These are phyloP conservation scores for Cephus spinipes DNA, from an alignment of 2,888 invertebrate genomes.

Conservation along the genomic window DNA sequence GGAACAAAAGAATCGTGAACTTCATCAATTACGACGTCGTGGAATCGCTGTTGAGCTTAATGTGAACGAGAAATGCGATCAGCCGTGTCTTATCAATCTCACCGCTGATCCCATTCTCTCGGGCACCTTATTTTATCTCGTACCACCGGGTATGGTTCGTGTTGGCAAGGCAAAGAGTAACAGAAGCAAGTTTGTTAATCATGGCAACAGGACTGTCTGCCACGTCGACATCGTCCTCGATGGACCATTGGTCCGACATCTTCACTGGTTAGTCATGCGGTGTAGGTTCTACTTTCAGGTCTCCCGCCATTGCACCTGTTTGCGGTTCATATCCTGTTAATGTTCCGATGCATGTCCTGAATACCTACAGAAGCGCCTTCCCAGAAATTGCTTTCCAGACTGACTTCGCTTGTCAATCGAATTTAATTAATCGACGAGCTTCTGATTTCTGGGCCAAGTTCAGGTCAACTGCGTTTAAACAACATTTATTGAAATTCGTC, in stretches of 20 bases:
- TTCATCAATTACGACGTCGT: slow-evolving; percentile 69
- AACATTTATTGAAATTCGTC: not conserved
- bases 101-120: slow-evolving; percentile 75
- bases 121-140: slow-evolving; percentile 70
- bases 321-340: not conserved
- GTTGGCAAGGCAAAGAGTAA: slow-evolving; percentile 60
- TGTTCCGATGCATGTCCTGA: slow-evolving; percentile 2
- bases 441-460: not conserved
- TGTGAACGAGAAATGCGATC: slow-evolving; percentile 59
- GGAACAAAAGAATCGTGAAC: slow-evolving; percentile 67
- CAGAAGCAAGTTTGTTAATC: slow-evolving; percentile 6
- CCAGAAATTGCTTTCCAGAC: not conserved
- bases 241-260: slow-evolving; percentile 72
- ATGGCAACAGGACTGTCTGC: slow-evolving; percentile 41
- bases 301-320: slow-evolving; percentile 1
- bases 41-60: slow-evolving; percentile 71
- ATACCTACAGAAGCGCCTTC: not conserved
- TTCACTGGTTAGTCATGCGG: slow-evolving; percentile 71
- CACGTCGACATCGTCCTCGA: slow-evolving; percentile 72
- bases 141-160: slow-evolving; percentile 68
- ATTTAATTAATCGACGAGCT: not conserved
- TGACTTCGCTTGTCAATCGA: not conserved
- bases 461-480: not conserved
- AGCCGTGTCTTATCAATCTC: slow-evolving; percentile 74
- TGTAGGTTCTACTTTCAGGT: not conserved